Base-by-base conservation (phyloP, 2,797 vertebrate genomes). In the Sebastolobus altivelis region DNA sequence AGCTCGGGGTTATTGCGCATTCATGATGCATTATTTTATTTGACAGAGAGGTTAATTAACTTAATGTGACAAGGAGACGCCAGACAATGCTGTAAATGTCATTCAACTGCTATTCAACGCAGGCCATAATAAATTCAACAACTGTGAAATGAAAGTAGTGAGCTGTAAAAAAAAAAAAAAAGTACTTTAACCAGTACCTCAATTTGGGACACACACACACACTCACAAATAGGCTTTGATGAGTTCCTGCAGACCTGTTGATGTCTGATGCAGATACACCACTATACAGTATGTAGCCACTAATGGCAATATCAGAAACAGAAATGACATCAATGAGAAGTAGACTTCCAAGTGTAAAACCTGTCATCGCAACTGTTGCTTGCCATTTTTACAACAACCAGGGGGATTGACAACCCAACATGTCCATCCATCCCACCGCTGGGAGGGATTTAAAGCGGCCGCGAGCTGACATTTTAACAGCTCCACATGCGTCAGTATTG, bases 41-140 rank as follows among this genome's bases (percentile, higher is more conserved):
- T 79, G 71, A 85, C 81, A 86, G 84, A 86, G 83, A 87, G 86
- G 82, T 92, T 91, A 87, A 93, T 94, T 91, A 86, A 91, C 89
- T 88, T 82, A 93, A 90, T 85, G 85, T 84, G 87, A 86, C 87
- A 89, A 75, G 80, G 75, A 87, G 87, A 79, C 16, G 33, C 75
- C 6, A 87, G 70, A 87, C 82, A 90, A 88, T 85, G 79, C 82
- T 86, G 85, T 87, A 88, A 93, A 93, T 89, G 87, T 84, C 88
- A 88, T 81, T 91, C 78, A 77, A 18, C 85, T 43, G 74, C 83
- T 81, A 86, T 85, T 87, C 89, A 87, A 54, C 75, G 58, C 70
- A 61, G 62, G 52, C 52, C 76, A 65, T 84, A 89, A 87, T 85
- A 81, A 61, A 92, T 93, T 61, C 83, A 84, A 76, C 83, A 88